Conservation (phyloP, 2,797 vertebrate species). For the Loriculus beryllinus region DNA sequence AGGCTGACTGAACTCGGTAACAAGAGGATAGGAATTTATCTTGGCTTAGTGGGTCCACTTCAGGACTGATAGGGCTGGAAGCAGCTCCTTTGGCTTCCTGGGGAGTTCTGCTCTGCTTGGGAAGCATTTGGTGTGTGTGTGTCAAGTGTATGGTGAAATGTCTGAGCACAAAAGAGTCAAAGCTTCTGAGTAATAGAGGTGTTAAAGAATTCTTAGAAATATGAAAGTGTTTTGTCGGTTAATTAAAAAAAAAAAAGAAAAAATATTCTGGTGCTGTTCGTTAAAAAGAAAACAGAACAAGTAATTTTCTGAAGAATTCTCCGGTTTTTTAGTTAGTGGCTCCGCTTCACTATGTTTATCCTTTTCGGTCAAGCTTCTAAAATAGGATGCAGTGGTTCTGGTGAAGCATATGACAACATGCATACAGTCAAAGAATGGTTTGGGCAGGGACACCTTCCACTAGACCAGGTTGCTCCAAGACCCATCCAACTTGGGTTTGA, state of each 20-base stretch:
- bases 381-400: background rate
- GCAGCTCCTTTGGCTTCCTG: background rate
- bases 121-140: background rate
- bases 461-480: background rate
- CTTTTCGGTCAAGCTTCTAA: background rate
- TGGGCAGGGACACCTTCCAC: background rate
- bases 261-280: background rate
- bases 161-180: background rate
- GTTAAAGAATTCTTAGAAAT: background rate
- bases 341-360: background rate
- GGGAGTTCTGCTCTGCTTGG: background rate
- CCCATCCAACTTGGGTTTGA: background rate
- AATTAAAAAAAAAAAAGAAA: background rate
- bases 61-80: background rate
- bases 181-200: background rate
- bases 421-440: accelerated
- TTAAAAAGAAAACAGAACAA: background rate
- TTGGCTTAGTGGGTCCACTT: background rate
- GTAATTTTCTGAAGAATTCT: background rate
- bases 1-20: background rate
- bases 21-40: background rate
- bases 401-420: no score
- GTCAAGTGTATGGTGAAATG: background rate
- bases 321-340: background rate
- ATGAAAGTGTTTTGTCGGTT: background rate